phyloP scores from a whole-genome alignment of 92 coral and sea anemone species.

The Paramuricea clavata region DNA sequence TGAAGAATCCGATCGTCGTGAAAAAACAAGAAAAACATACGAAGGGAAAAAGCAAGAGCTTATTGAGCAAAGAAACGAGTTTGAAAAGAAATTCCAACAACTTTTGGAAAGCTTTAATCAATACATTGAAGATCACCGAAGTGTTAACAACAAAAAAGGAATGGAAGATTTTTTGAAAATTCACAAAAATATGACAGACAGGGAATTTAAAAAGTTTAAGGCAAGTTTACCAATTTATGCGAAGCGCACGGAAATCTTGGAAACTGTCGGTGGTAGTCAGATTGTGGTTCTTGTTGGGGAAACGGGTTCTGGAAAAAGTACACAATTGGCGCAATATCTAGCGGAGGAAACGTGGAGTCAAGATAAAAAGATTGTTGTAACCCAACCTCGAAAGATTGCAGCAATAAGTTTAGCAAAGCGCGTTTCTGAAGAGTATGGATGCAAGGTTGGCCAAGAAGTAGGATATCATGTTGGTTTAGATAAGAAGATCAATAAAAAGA shows the following conservation, averaged over 20 bases:
- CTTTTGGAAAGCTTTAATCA: constrained; percentile 45
- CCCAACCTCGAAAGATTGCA: constrained; percentile 97
- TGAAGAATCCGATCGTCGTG: constrained; percentile 54
- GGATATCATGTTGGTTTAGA: constrained; percentile 81
- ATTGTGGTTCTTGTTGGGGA: constrained; percentile 88
- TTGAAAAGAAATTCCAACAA: constrained; percentile 38
- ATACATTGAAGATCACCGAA: constrained; percentile 24
- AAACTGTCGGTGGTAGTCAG: constrained; percentile 71
- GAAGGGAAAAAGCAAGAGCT: constrained; percentile 71
- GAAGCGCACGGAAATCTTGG: constrained; percentile 66
- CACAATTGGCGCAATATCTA: constrained; percentile 89
- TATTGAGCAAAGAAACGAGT: constrained; percentile 59
- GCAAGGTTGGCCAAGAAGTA: constrained; percentile 75
- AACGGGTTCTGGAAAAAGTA: constrained; percentile 98
- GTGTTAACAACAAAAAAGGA: constrained; percentile 8
- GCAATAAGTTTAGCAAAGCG: constrained; percentile 85
- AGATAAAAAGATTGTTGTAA: constrained; percentile 74
- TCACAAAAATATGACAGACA: not conserved
- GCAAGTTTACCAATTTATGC: constrained; percentile 92
- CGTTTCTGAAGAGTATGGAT: constrained; percentile 86
- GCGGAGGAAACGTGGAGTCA: constrained; percentile 83
- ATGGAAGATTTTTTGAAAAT: not conserved
- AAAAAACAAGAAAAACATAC: constrained; percentile 58
- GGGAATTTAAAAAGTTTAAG: constrained; percentile 77
- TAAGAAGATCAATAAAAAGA: constrained; percentile 43